Evolutionary conservation across 2,113 vertebrate genomes (phyloP), one percentile per base, ranked within the genome.

Genomic region (Rhinopomastus cyanomelas): DNA sequence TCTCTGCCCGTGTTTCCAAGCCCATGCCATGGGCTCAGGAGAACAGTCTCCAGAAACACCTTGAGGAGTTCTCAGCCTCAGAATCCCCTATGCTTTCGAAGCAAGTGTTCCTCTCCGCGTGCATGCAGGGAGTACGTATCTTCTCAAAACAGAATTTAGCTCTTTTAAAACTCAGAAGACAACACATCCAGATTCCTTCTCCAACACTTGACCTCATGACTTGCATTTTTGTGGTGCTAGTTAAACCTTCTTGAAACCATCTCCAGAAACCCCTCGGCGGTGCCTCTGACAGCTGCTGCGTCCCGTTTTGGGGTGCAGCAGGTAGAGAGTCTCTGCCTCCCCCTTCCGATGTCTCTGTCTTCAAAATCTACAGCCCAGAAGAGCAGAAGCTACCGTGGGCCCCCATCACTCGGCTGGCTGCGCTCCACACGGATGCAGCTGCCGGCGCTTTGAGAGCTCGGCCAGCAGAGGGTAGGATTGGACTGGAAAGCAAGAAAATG

Each of bases 401-500:
- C 1, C 0, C 1, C 82, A 25, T 19, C n/a, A 1, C 44, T 61
- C 6, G 46, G 13, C 69, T 3, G 57, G 37, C 1, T 1, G 32
- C 0, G 7, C 2, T 0, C 0, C 6, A 2, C 66, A 59, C 0
- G 2, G 36, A 52, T 5, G 8, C 52, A 5, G 75, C 73, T 25
- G 37, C 59, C 9, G 4, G 85, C 56, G 23, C 75, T 96, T 89
- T 7, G 15, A 78, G 56, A 52, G 39, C 69, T 55, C 15, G 67
- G 75, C 95, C 95, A 96, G 94, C 74, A 96, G 96, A 96, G 92
- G 95, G 96, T 86, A 88, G 85, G 68, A 89, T 94, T 88, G 94
- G 39, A 89, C 25, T 22, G 85, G 55, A 75, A 84, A 93, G 81
- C 56, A 39, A 8, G n/a, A 59, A 6, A 56, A 71, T 3, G 12